Evolutionary conservation across 2,888 invertebrate genomes (phyloP), one percentile per base, ranked within the genome.

Genomic region (Dascillus cervinus): DNA sequence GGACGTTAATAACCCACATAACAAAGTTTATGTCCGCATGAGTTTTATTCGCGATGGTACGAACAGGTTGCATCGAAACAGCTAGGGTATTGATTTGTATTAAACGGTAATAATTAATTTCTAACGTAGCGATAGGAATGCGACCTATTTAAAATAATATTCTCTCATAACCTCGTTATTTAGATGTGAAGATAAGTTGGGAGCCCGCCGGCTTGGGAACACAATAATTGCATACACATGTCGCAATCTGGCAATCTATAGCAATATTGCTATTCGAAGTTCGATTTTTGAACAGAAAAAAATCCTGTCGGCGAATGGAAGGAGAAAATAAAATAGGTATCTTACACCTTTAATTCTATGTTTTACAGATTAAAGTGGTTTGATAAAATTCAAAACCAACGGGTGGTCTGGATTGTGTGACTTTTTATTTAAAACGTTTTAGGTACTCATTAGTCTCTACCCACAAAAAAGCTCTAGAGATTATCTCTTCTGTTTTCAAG

Each of bases 131-230:
- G 25, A 29, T 24, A 29, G 35, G 22, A 24, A 30, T 17, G 31
- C 25, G 41, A 26, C 42, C 47, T 35, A 50, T 50, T 49, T 46
- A 47, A 38, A 42, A 39, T 44, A 43, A 36, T 46, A 50, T 46
- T 46, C 52, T n/a, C n/a, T 46, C 46, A 39, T 45, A 49, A 46
- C 47, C 47, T 47, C 47, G 40, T 49, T 47, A 35, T 41, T 9
- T 11, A 41, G 46, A 49, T 47, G 22, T 30, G 34, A 39, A 44
- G 49, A 47, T 48, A 50, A 46, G n/a, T 36, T 36, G 28, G 28
- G 22, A 32, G 29, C 44, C 47, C 37, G 11, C 11, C 22, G 47
- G 49, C 46, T 29, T 41, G 38, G 43, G 46, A 47, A 46, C 40
- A 33, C 39, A 46, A 41, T 49, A 49, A 48, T 48, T 51, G 44